Conservation (phyloP, 2,113 vertebrate genomes). For the Dascyllus trimaculatus region DNA sequence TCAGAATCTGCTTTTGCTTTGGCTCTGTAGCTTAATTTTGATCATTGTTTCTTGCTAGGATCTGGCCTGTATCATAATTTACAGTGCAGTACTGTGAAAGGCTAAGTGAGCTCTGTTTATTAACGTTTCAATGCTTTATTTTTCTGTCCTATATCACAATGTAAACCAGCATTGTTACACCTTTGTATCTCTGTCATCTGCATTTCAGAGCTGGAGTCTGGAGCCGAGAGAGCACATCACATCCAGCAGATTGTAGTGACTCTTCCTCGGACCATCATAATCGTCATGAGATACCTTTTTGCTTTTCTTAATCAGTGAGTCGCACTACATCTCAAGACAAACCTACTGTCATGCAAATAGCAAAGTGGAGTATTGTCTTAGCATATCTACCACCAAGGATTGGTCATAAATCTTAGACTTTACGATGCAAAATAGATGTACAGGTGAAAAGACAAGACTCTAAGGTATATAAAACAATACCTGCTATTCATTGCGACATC, state of each 20-base stretch:
- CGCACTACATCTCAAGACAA: background rate
- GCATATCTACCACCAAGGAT: background rate
- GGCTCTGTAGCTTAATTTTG: background rate
- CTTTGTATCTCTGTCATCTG: conserved; percentile 10
- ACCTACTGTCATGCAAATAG: background rate
- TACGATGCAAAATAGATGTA: background rate
- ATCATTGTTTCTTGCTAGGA: too few relatives aligned
- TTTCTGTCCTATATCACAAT: background rate
- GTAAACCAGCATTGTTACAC: background rate
- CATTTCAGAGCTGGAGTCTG: conserved; percentile 92
- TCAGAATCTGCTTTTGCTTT: conserved; percentile 30
- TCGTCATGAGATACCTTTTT: conserved; percentile 99
- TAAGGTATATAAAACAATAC: conserved; percentile 41
- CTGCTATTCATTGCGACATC: conserved; percentile 45
- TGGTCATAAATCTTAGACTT: background rate
- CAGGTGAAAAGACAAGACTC: conserved; percentile 24
- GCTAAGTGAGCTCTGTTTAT: too few relatives aligned
- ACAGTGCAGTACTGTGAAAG: too few relatives aligned
- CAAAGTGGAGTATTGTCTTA: background rate
- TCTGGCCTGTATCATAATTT: too few relatives aligned
- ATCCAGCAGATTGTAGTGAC: conserved; percentile 95
- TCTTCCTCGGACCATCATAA: conserved; percentile 93
- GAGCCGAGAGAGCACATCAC: conserved; percentile 93
- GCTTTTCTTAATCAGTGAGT: conserved; percentile 99
- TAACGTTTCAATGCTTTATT: too few relatives aligned